Conservation (phyloP, 2,113 vertebrate genomes). For the Epinephelus fuscoguttatus region DNA sequence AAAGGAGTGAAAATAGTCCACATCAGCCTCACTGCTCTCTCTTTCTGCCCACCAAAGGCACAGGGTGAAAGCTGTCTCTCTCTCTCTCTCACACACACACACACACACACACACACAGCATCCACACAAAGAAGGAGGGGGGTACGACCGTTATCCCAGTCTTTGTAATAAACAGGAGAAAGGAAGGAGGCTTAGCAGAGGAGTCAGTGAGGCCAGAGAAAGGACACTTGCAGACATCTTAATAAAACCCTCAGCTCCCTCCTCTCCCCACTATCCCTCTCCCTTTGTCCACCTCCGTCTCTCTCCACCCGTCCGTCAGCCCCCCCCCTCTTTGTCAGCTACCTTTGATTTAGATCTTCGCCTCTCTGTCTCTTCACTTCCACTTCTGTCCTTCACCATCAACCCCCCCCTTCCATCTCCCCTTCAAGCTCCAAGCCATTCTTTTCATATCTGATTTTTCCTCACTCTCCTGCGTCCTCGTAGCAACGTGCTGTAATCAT, state of each 20-base stretch:
- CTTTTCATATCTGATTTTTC: constrained; percentile 34
- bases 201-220: constrained; percentile 56
- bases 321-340: constrained; percentile 21
- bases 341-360: constrained; percentile 45
- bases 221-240: constrained; percentile 66
- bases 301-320: constrained; percentile 6
- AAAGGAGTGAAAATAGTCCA: constrained; percentile 1
- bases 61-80: neutral
- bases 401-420: neutral
- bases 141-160: constrained; percentile 60
- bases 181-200: constrained; percentile 55
- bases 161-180: constrained; percentile 72
- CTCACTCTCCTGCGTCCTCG: neutral
- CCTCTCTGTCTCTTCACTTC: constrained; percentile 27
- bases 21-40: constrained; percentile 5
- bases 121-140: neutral
- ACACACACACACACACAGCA: neutral
- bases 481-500: neutral
- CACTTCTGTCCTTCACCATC: constrained; percentile 27
- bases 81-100: neutral
- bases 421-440: constrained; percentile 10
- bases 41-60: neutral
- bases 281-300: constrained; percentile 26
- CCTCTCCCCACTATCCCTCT: neutral
- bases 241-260: constrained; percentile 63